phyloP scores from a whole-genome alignment of 2,888 invertebrate genomes.

The Agriopis leucophaearia region DNA sequence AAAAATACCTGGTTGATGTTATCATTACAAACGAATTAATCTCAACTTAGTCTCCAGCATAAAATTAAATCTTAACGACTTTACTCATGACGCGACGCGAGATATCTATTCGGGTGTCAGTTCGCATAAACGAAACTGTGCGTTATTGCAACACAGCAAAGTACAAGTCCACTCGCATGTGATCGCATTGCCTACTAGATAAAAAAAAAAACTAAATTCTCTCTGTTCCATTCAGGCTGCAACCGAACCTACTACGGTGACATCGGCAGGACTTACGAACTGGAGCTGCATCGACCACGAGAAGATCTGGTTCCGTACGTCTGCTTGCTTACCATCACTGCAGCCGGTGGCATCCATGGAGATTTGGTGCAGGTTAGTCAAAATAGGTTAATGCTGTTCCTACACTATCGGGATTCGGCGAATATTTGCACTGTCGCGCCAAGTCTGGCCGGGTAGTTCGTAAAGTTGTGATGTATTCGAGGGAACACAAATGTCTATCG shows the following conservation, averaged over 20 bases:
- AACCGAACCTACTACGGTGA: conserved; percentile 97
- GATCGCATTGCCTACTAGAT: no score
- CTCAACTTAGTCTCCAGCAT: no score
- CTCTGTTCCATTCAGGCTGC: conserved; percentile 89
- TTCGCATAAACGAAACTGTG: no score
- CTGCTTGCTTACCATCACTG: conserved; percentile 94
- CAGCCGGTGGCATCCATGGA: conserved; percentile 93
- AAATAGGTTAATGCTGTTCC: no score
- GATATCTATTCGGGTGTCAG: no score
- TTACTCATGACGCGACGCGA: no score
- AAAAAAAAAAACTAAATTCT: conserved; percentile 18
- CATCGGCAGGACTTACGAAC: conserved; percentile 93
- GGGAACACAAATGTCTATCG: no score
- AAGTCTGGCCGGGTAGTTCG: background rate
- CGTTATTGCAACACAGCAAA: no score
- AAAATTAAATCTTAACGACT: no score
- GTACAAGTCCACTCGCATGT: no score
- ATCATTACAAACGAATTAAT: background rate
- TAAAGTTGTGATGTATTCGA: background rate
- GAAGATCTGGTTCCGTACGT: conserved; percentile 95
- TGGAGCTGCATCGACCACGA: conserved; percentile 94
- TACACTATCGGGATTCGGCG: no score
- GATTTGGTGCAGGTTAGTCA: conserved; percentile 92
- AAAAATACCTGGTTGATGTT: conserved; percentile 1
- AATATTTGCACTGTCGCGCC: no score